These are phyloP conservation scores for Strigops habroptila DNA, from an alignment of 2,113 vertebrate genomes.

Conservation along the genomic window DNA sequence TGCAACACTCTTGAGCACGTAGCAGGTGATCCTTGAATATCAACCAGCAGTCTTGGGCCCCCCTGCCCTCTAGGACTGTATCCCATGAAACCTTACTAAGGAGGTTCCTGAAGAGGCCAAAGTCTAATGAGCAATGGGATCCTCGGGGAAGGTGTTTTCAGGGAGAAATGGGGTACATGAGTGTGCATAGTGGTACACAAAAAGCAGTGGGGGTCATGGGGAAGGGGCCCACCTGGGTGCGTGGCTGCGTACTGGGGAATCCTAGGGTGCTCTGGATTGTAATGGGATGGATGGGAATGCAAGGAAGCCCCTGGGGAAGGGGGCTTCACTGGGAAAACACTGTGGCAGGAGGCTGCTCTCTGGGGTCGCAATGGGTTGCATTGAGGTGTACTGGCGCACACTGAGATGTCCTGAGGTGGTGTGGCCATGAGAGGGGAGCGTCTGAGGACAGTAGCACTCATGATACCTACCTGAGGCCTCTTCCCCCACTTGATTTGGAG, in stretches of 20 bases:
- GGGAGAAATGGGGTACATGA: too few relatives aligned
- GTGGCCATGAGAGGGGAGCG: too few relatives aligned
- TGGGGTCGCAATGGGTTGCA: not conserved
- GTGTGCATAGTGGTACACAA: too few relatives aligned
- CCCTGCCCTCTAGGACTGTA: too few relatives aligned
- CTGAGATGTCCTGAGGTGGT: not conserved
- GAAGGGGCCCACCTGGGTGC: too few relatives aligned
- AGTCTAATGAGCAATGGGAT: not conserved
- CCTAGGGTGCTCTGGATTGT: not conserved
- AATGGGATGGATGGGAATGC: not conserved
- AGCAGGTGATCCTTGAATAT: too few relatives aligned
- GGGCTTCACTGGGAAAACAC: not conserved
- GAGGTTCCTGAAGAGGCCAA: too few relatives aligned
- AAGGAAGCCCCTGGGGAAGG: accelerated
- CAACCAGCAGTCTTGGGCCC: too few relatives aligned
- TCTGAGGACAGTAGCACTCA: accelerated
- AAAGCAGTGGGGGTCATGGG: not conserved
- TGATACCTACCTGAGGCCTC: not conserved
- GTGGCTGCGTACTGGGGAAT: not conserved
- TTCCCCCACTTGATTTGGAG: accelerated
- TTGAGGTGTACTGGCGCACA: too few relatives aligned
- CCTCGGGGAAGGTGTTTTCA: not conserved
- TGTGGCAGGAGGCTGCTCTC: not conserved
- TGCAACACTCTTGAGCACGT: too few relatives aligned
- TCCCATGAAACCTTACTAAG: too few relatives aligned